Percentiles rank a stretch among this genome's conserved stretches.
These are phyloP conservation scores for Asarcornis scutulata DNA, from an alignment of 2,113 vertebrate species.

Conservation along the genomic window DNA sequence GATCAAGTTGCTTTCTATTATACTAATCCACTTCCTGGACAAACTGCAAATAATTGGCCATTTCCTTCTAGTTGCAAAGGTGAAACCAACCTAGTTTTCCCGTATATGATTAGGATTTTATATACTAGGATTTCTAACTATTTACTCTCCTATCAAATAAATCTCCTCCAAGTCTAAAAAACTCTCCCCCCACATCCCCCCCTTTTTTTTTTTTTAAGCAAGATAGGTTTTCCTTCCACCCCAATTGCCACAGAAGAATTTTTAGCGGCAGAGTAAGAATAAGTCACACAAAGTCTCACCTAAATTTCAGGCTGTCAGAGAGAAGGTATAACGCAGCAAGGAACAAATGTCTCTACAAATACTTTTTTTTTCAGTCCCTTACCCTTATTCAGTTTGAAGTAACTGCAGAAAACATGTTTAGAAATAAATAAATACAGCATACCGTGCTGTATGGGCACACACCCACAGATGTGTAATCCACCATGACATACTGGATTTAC, in stretches of 20 bases:
- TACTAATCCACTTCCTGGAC: not conserved
- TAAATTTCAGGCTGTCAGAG: not conserved
- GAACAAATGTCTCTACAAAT: not conserved
- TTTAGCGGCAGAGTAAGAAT: not conserved
- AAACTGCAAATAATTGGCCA: constrained; percentile 2
- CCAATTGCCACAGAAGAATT: not conserved
- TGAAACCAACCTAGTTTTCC: not conserved
- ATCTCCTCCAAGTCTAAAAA: not conserved
- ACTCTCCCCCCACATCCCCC: not conserved
- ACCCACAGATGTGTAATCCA: not conserved
- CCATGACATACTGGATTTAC: not conserved
- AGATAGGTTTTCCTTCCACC: not conserved
- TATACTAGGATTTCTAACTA: not conserved
- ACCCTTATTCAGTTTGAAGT: not conserved
- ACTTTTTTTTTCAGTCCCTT: not conserved
- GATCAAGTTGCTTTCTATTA: constrained; percentile 12
- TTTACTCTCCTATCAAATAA: constrained; percentile 1
- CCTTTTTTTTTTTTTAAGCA: not conserved
- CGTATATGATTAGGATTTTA: not conserved
- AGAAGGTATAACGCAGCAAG: not conserved
- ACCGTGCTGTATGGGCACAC: not conserved
- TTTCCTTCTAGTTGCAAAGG: not conserved
- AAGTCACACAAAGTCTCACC: not conserved
- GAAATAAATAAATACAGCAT: not conserved
- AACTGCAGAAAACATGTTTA: not conserved